Base-by-base conservation (phyloP, 2,113 vertebrate species). In the Jacana jacana region DNA sequence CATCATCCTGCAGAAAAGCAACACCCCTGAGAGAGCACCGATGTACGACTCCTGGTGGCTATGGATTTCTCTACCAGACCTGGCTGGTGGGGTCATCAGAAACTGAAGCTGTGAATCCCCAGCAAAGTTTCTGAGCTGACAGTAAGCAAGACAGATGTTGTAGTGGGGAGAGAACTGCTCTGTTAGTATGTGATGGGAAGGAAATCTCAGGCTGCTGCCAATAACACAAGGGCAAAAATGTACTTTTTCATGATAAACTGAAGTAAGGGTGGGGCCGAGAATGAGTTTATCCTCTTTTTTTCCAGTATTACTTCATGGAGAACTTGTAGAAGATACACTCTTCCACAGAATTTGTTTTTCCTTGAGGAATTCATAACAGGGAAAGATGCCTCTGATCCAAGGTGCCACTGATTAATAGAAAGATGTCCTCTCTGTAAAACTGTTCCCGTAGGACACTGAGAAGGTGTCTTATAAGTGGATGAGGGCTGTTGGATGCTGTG, bases 1-100 rank as follows among this genome's bases (percentile, higher is more conserved):
- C 7, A 6, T 18, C 23, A 31, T 5, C 24, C 61, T 58, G 6
- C 0, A 5, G 79, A 54, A 23, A 2, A 9, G n/a, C 52, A 77
- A 11, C 12, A 25, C 6, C 15, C 17, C 66, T 0, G 11, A 23
- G 65, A 42, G 10, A 40, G 51, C 57, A 23, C 4, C 0, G 0
- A 8, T 1, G 11, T 20, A 51, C 0, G 0, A 7, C 7, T 16
- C 40, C 1, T 4, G 13, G 17, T 33, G 23, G n/a, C 68, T 84
- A 68, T 61, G 25, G 25, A 23, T 27, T 35, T 24, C 73, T 46
- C 57, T 11, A 13, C 20, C 14, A 40, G 19, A 24, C 37, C 33
- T 46, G 69, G 5, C 46, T 39, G 57, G 18, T 51, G 60, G 52
- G 39, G 3, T 51, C 11, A 3, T 13, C 35, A 39, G n/a, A 39